phyloP scores from a whole-genome alignment of 2,888 invertebrate species.

The Beris morrisii region DNA sequence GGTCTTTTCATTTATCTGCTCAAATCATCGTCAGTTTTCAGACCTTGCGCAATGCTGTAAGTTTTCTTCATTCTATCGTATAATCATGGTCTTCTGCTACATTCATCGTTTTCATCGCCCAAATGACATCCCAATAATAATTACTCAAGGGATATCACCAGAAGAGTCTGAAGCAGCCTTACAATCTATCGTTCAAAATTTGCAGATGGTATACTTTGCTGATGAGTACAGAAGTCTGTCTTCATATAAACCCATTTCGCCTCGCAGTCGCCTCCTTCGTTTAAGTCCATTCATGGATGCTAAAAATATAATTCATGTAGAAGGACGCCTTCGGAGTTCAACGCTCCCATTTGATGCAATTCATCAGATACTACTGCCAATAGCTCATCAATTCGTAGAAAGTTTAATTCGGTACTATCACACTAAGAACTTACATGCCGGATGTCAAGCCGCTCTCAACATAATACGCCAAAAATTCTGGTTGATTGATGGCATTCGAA shows the following conservation, averaged over 20 bases:
- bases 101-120: too few species aligned
- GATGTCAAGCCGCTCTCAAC: slow-evolving; percentile 29
- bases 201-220: neutral
- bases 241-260: neutral
- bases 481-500: slow-evolving; percentile 21
- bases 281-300: slow-evolving; percentile 36
- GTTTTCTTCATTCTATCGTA: too few species aligned
- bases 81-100: too few species aligned
- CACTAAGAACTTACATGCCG: slow-evolving; percentile 28
- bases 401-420: slow-evolving; percentile 25
- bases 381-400: neutral
- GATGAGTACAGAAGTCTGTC: neutral
- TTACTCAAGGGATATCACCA: neutral
- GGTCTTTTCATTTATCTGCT: too few species aligned
- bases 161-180: neutral
- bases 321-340: slow-evolving; percentile 37
- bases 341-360: slow-evolving; percentile 20
- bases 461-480: slow-evolving; percentile 15
- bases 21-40: too few species aligned
- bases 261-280: neutral
- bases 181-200: neutral
- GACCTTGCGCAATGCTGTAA: too few species aligned
- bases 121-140: too few species aligned
- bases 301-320: slow-evolving; percentile 31
- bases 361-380: slow-evolving; percentile 30